Percentiles rank a stretch among this genome's conserved stretches.
phyloP scores from a whole-genome alignment of 2,888 invertebrate species.

The Mermis nigrescens region DNA sequence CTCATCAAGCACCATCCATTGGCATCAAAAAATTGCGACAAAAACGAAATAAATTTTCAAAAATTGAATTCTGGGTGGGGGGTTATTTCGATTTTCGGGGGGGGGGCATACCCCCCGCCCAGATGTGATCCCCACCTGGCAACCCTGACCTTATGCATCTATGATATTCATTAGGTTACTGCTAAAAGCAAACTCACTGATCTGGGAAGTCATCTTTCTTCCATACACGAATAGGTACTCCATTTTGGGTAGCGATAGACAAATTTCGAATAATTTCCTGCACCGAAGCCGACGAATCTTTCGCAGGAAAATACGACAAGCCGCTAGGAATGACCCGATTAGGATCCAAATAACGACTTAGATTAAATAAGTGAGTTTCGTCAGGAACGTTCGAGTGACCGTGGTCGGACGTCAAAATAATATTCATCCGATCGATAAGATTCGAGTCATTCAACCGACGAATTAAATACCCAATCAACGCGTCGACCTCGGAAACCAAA shows the following conservation, averaged over 20 bases:
- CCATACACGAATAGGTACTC: neutral
- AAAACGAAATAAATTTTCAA: too few relatives aligned
- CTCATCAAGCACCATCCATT: too few relatives aligned
- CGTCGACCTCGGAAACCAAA: slow-evolving; percentile 29
- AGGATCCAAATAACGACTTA: neutral
- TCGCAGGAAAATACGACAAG: neutral
- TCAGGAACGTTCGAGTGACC: slow-evolving; percentile 27
- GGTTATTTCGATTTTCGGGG: too few relatives aligned
- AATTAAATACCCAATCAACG: slow-evolving; percentile 31
- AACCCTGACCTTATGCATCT: too few relatives aligned
- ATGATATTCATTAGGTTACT: too few relatives aligned
- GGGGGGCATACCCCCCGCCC: too few relatives aligned
- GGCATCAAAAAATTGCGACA: too few relatives aligned
- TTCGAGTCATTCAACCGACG: slow-evolving; percentile 22
- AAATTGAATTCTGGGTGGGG: too few relatives aligned
- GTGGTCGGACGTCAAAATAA: slow-evolving; percentile 37
- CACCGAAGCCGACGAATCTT: neutral
- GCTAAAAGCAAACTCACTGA: neutral
- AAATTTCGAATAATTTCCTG: neutral
- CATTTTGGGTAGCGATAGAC: neutral
- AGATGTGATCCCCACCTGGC: too few relatives aligned
- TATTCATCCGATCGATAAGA: slow-evolving; percentile 29
- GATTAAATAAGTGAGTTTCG: neutral
- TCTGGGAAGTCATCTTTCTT: neutral
- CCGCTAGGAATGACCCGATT: neutral